Base-by-base conservation (phyloP, 1,140 invertebrate genomes). In the Cepaea nemoralis region DNA sequence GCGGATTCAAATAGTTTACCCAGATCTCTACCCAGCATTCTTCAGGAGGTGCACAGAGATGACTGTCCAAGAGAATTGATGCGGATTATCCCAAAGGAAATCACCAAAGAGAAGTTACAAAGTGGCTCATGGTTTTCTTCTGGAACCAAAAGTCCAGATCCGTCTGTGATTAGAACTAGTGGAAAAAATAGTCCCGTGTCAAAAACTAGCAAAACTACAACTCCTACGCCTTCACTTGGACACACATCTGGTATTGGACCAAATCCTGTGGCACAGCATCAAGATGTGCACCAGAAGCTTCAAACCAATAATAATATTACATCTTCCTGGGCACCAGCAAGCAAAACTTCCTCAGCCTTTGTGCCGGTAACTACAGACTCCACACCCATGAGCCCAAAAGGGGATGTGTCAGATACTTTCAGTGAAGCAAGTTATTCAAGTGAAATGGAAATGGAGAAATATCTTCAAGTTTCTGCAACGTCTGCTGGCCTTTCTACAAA, bases 351-450 rank as follows among this genome's bases (percentile, higher is more conserved):
- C 39, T 42, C 71, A 74, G 35, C 37, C 40, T 33, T 33, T 48
- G 27, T 12, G 16, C 24, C 37, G 24, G 35, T 40, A 5, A 24
- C 22, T 2, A 19, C 69, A 39, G 35, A 70, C 2, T 39, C 35
- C 22, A 50, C 76, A 24, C n/a, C 70, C 40, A 16, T 27, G 40
- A 82, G 35, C 42, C 37, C 45, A 35, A 59, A 39, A 77, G 45
- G 42, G 27, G 59, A 79, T 48, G 39, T 35, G 0, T 71, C 37
- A 3, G 85, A 85, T 63, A 84, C 70, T 33, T 74, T 79, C 50
- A 87, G 83, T 84, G 83, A 84, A n/a, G 81, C 84, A 16, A 86
- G 85, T 82, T 48, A 83, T 63, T 82, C 82, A 22, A 86, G 84
- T 83, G 86, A 88, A 35, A 76, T 85, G 39, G 87, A 88, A 55